These are phyloP conservation scores for Mesoclemmys tuberculata DNA, from an alignment of 2,113 vertebrate species.

Conservation along the genomic window DNA sequence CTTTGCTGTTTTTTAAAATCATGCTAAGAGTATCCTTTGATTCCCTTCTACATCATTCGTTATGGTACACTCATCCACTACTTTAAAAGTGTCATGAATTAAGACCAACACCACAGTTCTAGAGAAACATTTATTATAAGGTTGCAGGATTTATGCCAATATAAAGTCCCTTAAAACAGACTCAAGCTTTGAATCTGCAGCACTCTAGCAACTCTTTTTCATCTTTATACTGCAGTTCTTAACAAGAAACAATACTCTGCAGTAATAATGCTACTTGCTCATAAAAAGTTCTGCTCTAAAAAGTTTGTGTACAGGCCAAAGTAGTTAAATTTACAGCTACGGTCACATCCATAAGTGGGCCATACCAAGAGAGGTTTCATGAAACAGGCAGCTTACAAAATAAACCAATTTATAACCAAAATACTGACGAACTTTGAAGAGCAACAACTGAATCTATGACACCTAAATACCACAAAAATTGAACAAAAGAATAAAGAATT, in stretches of 20 bases:
- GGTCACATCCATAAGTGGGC: constrained; percentile 67
- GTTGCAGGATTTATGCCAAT: constrained; percentile 77
- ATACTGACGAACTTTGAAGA: constrained; percentile 62
- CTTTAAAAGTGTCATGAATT: not conserved
- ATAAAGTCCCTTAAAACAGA: constrained; percentile 78
- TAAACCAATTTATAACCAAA: constrained; percentile 67
- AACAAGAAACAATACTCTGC: constrained; percentile 49
- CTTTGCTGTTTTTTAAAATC: not conserved
- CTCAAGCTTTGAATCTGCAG: constrained; percentile 64
- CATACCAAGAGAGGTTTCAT: constrained; percentile 38
- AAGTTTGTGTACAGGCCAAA: constrained; percentile 69
- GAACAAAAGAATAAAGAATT: constrained; percentile 59
- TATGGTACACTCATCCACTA: rapidly evolving
- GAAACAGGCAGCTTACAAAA: constrained; percentile 53
- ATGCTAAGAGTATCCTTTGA: not conserved
- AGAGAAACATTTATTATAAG: constrained; percentile 81
- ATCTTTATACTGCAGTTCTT: constrained; percentile 62
- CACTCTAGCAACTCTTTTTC: constrained; percentile 54
- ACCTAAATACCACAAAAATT: constrained; percentile 72
- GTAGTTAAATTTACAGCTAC: constrained; percentile 68
- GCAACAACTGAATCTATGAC: constrained; percentile 50
- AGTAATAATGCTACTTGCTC: constrained; percentile 65
- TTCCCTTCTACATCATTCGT: rapidly evolving
- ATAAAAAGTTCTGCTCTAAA: constrained; percentile 72
- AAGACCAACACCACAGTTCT: constrained; percentile 56